Evolutionary conservation across 2,888 invertebrate species (phyloP), one percentile per base, ranked within the genome.

Genomic region (Glaucopsyche alexis): DNA sequence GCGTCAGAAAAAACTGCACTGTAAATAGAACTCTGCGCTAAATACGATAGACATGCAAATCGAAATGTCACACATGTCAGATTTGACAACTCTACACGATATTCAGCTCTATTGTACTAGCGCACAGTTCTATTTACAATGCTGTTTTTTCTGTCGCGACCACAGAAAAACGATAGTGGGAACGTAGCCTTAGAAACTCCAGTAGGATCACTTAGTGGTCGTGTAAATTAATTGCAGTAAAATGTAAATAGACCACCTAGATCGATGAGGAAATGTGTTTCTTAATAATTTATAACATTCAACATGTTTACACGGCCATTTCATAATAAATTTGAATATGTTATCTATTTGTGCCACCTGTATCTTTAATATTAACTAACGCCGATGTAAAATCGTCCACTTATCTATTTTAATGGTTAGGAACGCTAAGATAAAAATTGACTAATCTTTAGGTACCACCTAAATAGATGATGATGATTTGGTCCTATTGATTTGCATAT

Each of bases 221-320:
- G 45, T 69, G 13, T 69, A 47, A 49, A 69, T 69, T 69, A 49
- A 69, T 69, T 49, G 47, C 29, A 47, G 29, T 49, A 19, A 47
- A 49, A 69, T 69, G 47, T 29, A 29, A 69, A 69, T 49, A 11
- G 67, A 67, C 67, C 67, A 67, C 67, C 67, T 16, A 67, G 67
- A 45, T 45, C 11, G 45, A 45, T 45, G 11, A 45, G 45, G 67
- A 67, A 67, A 67, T 67, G 42, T 6, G 67, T 67, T 67, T 66
- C 40, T 42, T 66, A 66, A 66, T 67, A 45, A 67, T 67, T 16
- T 45, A 67, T 67, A 45, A 45, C 42, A 66, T 42, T 16, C 11
- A 7, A 67, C 67, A 45, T 67, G 66, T 67, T 45, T 45, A 67
- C 67, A 67, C 42, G 45, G 16, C 67, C 19, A 67, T 67, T 67